Conservation (phyloP, 2,113 vertebrate species). For the Todiramphus chloris region DNA sequence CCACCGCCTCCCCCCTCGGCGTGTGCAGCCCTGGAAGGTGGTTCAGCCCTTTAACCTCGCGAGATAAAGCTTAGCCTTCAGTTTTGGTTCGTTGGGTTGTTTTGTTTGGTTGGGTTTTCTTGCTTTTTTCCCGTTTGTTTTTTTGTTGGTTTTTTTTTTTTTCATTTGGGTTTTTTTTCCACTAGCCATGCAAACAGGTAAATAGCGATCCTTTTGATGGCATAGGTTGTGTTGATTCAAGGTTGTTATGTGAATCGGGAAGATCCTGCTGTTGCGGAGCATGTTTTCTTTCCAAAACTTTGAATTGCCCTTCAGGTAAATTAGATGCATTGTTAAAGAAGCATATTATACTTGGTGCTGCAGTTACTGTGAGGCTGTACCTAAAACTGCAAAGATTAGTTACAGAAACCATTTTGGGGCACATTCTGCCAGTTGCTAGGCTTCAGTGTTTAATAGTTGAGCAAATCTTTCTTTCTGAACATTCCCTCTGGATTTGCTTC, state of each 20-base stretch:
- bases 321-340: background rate
- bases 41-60: too few species aligned
- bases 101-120: background rate
- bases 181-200: accelerated
- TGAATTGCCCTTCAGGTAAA: background rate
- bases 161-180: background rate
- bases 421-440: background rate
- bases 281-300: background rate
- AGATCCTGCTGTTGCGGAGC: background rate
- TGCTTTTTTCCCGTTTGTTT: too few species aligned
- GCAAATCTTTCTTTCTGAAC: background rate
- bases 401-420: background rate
- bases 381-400: too few species aligned
- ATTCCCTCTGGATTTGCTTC: background rate
- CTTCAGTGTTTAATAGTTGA: background rate
- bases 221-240: accelerated
- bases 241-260: too few species aligned
- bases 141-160: too few species aligned
- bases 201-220: accelerated
- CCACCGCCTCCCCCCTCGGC: background rate
- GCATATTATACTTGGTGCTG: accelerated
- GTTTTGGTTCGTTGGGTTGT: too few species aligned
- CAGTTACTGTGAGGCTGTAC: background rate
- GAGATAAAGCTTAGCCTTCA: too few species aligned
- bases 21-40: too few species aligned